Conservation (phyloP, 2,888 invertebrate species). For the Oscheius sp. region DNA sequence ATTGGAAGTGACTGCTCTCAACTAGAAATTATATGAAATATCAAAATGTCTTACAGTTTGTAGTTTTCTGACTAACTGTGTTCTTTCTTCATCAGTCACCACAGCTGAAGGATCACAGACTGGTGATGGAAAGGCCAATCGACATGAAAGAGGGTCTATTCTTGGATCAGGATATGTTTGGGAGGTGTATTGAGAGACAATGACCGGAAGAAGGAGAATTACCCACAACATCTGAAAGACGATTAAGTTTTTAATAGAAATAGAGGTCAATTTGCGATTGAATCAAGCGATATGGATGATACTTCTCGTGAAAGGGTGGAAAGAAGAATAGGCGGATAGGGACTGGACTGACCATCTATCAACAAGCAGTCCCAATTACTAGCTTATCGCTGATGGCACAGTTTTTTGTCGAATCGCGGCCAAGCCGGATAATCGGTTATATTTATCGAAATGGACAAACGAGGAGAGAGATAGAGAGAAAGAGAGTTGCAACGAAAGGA, state of each 20-base stretch:
- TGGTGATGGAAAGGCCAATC: slow-evolving; percentile 46
- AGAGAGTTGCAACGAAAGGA: neutral
- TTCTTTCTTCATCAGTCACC: slow-evolving; percentile 63
- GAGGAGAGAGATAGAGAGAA: neutral
- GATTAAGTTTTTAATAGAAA: neutral
- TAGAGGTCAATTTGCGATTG: neutral
- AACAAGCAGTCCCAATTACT: too few relatives aligned
- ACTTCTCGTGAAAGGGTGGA: too few relatives aligned
- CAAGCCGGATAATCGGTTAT: slow-evolving; percentile 9
- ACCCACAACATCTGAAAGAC: neutral
- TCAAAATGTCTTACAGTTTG: slow-evolving; percentile 40
- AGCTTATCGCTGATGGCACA: slow-evolving; percentile 2
- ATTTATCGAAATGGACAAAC: neutral
- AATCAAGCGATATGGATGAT: neutral
- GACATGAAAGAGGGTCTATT: slow-evolving; percentile 57
- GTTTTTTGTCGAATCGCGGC: slow-evolving; percentile 11
- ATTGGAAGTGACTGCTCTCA: slow-evolving; percentile 60
- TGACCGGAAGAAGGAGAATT: slow-evolving; percentile 26
- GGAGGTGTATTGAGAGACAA: slow-evolving; percentile 59
- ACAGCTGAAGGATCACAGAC: slow-evolving; percentile 69
- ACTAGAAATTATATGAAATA: slow-evolving; percentile 35
- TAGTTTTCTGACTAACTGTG: slow-evolving; percentile 59
- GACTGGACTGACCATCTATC: neutral
- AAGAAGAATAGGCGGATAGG: neutral
- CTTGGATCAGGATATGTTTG: slow-evolving; percentile 68